These are phyloP conservation scores for Tipula lateralis DNA, from an alignment of 2,888 invertebrate species.

Conservation along the genomic window DNA sequence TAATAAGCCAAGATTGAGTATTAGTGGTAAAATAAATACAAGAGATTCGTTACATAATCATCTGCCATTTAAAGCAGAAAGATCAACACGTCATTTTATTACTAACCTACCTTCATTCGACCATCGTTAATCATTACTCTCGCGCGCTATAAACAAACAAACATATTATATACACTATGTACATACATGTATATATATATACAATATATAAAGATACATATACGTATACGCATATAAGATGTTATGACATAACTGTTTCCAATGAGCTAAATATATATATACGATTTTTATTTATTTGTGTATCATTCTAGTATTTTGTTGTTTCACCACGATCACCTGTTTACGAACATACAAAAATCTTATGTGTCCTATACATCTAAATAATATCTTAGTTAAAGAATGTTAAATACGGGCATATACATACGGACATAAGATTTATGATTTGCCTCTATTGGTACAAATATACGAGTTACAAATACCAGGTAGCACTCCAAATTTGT, in stretches of 20 bases:
- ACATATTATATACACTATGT: background rate
- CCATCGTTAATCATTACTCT: background rate
- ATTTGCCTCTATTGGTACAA: background rate
- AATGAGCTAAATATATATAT: background rate
- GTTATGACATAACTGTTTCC: slow-evolving; percentile 3
- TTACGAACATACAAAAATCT: background rate
- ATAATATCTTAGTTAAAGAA: background rate
- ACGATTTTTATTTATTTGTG: background rate
- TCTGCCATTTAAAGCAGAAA: background rate
- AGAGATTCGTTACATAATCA: background rate
- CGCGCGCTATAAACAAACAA: background rate
- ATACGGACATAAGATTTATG: background rate
- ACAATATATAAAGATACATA: background rate
- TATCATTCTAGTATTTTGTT: background rate
- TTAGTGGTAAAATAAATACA: background rate
- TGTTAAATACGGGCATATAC: background rate
- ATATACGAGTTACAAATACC: background rate
- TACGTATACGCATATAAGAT: background rate
- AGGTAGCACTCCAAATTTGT: background rate
- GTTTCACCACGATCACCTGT: background rate
- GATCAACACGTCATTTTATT: background rate
- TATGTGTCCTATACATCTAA: background rate
- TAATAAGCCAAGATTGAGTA: background rate
- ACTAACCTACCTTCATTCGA: slow-evolving; percentile 4
- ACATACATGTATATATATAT: background rate